phyloP scores from a whole-genome alignment of 2,797 vertebrate genomes.

The Halcyon smyrnensis region DNA sequence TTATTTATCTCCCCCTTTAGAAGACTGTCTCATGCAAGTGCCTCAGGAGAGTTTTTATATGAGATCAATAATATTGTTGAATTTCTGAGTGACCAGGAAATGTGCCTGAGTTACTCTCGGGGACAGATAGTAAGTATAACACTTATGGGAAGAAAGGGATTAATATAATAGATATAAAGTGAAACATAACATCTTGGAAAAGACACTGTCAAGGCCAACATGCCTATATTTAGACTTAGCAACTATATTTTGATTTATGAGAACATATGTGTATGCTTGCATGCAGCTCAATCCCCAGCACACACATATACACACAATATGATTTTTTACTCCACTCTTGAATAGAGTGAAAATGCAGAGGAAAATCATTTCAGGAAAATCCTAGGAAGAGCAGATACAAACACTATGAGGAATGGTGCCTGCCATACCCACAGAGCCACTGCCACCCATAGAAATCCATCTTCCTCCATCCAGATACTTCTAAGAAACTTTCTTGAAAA shows the following conservation, averaged over 20 bases:
- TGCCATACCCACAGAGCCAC: neutral
- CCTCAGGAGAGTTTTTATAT: neutral
- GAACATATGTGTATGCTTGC: neutral
- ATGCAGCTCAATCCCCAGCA: neutral
- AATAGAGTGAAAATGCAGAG: neutral
- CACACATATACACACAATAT: no score
- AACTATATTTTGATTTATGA: neutral
- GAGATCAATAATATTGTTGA: constrained; percentile 14
- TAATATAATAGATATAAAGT: neutral
- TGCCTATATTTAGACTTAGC: neutral
- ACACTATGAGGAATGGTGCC: neutral
- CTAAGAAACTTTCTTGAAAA: neutral
- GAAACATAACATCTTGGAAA: neutral
- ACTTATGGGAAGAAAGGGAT: constrained; percentile 5
- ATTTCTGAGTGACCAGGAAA: constrained; percentile 26
- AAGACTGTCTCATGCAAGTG: neutral
- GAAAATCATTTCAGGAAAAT: neutral
- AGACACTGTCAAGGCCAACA: neutral
- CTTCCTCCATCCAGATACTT: neutral
- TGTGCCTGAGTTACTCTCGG: neutral
- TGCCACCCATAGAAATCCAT: neutral
- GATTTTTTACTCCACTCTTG: neutral
- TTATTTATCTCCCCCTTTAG: constrained; percentile 25
- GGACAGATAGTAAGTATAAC: neutral
- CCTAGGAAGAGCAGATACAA: neutral